A percentile compares a stretch with the other conserved stretches of the same genome.
Evolutionary conservation across 2,888 invertebrate species (phyloP).

Genomic region (Diadegma fenestrale): DNA sequence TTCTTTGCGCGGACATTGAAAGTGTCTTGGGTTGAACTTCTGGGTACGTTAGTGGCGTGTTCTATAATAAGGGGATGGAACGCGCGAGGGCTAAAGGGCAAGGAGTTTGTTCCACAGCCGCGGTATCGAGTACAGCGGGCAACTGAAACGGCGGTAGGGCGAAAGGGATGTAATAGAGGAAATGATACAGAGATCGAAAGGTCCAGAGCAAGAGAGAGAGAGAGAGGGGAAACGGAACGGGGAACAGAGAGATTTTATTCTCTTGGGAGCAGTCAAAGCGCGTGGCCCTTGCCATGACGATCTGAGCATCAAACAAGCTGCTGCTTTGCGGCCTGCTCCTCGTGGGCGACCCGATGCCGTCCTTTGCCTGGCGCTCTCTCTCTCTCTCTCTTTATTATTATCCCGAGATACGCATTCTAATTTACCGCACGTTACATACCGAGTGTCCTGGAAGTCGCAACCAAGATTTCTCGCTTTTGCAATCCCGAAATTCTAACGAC

Average conservation of each 20-base stretch:
- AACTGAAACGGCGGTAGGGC: constrained; percentile 59
- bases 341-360: constrained; percentile 60
- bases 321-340: constrained; percentile 75
- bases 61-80: constrained; percentile 11
- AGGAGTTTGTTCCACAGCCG: constrained; percentile 60
- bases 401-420: constrained; percentile 52
- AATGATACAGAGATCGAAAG: constrained; percentile 64
- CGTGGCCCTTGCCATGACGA: constrained; percentile 82
- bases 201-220: constrained; percentile 66
- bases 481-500: background rate
- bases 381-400: constrained; percentile 20
- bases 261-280: constrained; percentile 84
- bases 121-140: constrained; percentile 54
- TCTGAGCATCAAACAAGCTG: constrained; percentile 82
- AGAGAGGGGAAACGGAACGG: constrained; percentile 41
- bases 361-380: constrained; percentile 43
- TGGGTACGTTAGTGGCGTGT: constrained; percentile 42
- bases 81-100: constrained; percentile 54
- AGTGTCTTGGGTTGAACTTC: constrained; percentile 61
- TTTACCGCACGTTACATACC: constrained; percentile 47
- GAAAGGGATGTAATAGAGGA: constrained; percentile 60
- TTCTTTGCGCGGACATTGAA: constrained; percentile 32
- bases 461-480: background rate
- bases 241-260: constrained; percentile 83
- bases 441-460: background rate